Evolutionary conservation across 2,113 vertebrate genomes (phyloP).

Genomic region (Emydura subglobosa): DNA sequence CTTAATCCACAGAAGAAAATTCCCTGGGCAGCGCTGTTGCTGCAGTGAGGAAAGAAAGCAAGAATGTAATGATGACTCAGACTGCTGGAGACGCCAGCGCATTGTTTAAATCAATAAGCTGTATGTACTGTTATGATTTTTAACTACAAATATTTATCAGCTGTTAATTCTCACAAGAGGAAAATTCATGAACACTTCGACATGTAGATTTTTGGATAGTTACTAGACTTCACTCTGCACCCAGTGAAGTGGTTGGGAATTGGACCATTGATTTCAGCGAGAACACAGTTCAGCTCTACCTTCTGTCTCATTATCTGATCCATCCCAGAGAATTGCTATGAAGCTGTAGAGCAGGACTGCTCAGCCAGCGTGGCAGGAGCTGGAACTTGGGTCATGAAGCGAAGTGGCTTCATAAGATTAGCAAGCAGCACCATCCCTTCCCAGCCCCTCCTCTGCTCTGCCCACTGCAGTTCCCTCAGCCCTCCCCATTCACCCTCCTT

Average conservation of each 20-base stretch:
- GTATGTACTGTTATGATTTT: background rate
- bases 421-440: background rate
- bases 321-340: background rate
- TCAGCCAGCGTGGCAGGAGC: background rate
- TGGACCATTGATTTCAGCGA: background rate
- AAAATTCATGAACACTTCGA: background rate
- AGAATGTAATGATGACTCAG: background rate
- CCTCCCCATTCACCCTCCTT: background rate
- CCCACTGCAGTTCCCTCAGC: background rate
- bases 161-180: background rate
- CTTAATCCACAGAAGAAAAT: slow-evolving; percentile 21
- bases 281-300: background rate
- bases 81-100: background rate
- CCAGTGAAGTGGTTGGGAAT: background rate
- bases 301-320: background rate
- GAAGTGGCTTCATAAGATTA: background rate
- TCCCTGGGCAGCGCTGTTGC: background rate
- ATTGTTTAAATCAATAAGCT: background rate
- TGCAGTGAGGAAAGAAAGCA: background rate
- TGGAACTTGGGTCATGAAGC: background rate
- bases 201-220: background rate
- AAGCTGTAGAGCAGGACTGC: background rate
- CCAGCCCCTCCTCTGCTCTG: background rate
- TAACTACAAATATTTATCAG: background rate
- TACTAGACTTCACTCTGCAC: background rate